Percentiles rank a stretch among this genome's conserved stretches.
These are phyloP conservation scores for Butorides virescens DNA, from an alignment of 2,113 vertebrate species.

Conservation along the genomic window DNA sequence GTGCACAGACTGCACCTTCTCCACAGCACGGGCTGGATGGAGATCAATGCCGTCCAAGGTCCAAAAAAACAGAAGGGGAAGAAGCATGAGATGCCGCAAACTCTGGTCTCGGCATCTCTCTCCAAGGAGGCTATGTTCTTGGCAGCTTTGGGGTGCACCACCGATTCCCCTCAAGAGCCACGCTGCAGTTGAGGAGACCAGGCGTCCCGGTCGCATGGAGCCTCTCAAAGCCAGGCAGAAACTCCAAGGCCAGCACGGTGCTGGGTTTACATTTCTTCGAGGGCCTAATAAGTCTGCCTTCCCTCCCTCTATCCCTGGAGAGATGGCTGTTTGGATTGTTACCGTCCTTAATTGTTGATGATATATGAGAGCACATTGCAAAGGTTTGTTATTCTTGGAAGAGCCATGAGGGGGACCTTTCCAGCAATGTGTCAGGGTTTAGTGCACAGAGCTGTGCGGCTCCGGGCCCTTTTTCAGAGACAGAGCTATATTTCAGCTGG, in stretches of 20 bases:
- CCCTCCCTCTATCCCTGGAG: not conserved
- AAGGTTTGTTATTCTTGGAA: conserved; percentile 52
- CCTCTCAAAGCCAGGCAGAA: not conserved
- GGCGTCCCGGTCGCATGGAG: not conserved
- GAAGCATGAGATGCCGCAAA: not conserved
- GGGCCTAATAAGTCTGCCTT: not conserved
- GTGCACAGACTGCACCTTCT: not conserved
- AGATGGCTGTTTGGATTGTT: conserved; percentile 3
- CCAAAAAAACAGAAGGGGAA: not conserved
- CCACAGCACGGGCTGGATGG: not conserved
- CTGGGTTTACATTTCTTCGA: not conserved
- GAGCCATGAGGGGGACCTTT: not conserved
- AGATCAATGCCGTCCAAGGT: not conserved
- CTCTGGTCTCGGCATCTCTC: not conserved
- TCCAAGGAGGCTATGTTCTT: not conserved
- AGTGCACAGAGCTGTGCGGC: not conserved
- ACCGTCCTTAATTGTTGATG: conserved; percentile 16
- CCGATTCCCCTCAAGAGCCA: not conserved
- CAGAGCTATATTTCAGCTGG: conserved; percentile 23
- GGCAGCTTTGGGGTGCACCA: not conserved
- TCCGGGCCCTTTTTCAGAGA: conserved; percentile 1
- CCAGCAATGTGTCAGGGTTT: conserved; percentile 37
- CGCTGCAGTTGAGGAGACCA: not conserved
- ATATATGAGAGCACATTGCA: conserved; percentile 14
- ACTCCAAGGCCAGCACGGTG: not conserved